Conservation (phyloP, 2,113 vertebrate genomes). For the Ictalurus furcatus region DNA sequence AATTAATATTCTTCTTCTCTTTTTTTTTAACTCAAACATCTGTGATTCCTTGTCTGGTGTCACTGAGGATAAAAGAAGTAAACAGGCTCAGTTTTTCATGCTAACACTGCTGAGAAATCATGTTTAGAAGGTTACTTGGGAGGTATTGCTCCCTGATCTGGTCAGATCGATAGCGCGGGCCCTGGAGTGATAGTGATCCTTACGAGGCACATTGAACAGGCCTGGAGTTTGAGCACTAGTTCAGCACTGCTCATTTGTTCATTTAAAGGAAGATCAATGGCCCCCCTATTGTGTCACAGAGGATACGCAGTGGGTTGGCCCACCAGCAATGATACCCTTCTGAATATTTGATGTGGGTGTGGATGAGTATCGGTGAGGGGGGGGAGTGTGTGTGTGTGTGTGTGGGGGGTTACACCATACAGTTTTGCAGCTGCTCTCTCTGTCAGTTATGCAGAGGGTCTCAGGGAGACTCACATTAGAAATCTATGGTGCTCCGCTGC, state of each 20-base stretch:
- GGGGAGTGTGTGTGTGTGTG: background rate
- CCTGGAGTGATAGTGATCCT: slow-evolving; percentile 68
- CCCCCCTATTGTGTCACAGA: slow-evolving; percentile 65
- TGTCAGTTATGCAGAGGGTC: slow-evolving; percentile 56
- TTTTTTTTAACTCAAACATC: slow-evolving; percentile 28
- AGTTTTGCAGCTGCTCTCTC: slow-evolving; percentile 49
- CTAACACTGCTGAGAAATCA: slow-evolving; percentile 51
- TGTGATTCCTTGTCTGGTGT: slow-evolving; percentile 18
- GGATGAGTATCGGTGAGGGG: background rate
- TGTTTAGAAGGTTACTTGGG: slow-evolving; percentile 47
- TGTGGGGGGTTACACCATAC: slow-evolving; percentile 61
- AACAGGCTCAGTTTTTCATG: slow-evolving; percentile 37
- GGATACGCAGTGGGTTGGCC: slow-evolving; percentile 62
- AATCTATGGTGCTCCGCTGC: slow-evolving; percentile 60
- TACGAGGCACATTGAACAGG: slow-evolving; percentile 71
- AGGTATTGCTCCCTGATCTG: slow-evolving; percentile 60
- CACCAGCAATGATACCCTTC: slow-evolving; percentile 61
- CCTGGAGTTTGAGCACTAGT: slow-evolving; percentile 75
- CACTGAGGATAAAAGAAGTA: slow-evolving; percentile 49
- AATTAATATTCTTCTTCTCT: background rate
- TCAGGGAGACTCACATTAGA: slow-evolving; percentile 54
- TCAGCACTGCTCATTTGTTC: slow-evolving; percentile 72
- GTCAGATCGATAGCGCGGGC: slow-evolving; percentile 65
- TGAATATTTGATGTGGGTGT: slow-evolving; percentile 70
- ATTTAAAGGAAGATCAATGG: slow-evolving; percentile 76